phyloP scores from a whole-genome alignment of 1,140 invertebrate genomes.

The Halesus radiatus region DNA sequence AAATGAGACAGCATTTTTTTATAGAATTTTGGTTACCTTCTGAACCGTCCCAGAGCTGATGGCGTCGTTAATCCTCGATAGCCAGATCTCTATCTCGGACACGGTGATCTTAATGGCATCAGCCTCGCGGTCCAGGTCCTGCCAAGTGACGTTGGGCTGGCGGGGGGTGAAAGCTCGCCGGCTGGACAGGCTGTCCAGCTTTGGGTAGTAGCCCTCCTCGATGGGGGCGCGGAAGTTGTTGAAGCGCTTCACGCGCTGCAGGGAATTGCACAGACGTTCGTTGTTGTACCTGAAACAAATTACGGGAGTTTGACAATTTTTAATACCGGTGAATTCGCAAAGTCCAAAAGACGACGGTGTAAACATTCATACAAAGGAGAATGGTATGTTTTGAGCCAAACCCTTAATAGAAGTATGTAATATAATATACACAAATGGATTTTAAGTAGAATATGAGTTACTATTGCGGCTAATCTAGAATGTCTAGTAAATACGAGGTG shows the following conservation, averaged over 20 bases:
- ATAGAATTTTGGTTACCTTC: constrained; percentile 1
- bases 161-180: constrained; percentile 75
- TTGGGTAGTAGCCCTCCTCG: constrained; percentile 73
- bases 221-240: constrained; percentile 70
- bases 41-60: constrained; percentile 75
- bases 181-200: constrained; percentile 72
- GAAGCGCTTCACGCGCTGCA: constrained; percentile 69
- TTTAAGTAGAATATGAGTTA: too few species aligned
- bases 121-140: constrained; percentile 72
- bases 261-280: constrained; percentile 71
- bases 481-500: too few species aligned
- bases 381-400: too few species aligned
- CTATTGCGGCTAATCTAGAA: too few species aligned
- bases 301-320: too few species aligned
- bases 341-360: too few species aligned
- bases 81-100: constrained; percentile 76
- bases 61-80: constrained; percentile 78
- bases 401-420: too few species aligned
- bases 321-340: too few species aligned
- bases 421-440: too few species aligned
- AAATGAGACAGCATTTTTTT: too few species aligned
- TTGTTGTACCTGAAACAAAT: constrained; percentile 26
- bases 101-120: constrained; percentile 75
- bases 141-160: constrained; percentile 68
- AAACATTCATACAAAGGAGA: too few species aligned